phyloP scores from a whole-genome alignment of 2,797 vertebrate genomes.

The Gastrophryne carolinensis region DNA sequence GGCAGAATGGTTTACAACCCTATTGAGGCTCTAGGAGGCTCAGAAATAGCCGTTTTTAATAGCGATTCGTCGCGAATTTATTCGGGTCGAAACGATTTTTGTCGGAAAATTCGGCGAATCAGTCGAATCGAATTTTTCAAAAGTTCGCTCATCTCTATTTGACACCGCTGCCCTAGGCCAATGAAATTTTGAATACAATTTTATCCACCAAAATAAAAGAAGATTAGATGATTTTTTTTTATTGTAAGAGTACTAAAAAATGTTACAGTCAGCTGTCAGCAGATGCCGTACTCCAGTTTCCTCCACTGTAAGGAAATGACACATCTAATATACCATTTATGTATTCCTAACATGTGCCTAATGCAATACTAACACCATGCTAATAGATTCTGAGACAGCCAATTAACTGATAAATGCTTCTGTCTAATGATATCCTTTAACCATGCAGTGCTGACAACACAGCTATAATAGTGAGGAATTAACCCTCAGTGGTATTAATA shows the following conservation, averaged over 20 bases:
- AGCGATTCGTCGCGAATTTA: no score
- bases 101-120: no score
- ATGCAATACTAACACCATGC: constrained; percentile 13
- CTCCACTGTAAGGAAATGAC: background rate
- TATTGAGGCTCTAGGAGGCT: no score
- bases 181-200: no score
- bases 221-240: no score
- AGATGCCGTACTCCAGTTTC: background rate
- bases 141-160: no score
- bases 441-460: background rate
- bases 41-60: no score
- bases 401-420: constrained; percentile 5
- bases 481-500: constrained; percentile 11
- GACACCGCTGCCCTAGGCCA: no score
- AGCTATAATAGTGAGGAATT: constrained; percentile 9
- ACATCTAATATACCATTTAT: background rate
- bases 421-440: constrained; percentile 21
- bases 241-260: background rate
- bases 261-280: background rate
- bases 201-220: no score
- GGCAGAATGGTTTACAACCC: no score
- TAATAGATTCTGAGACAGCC: constrained; percentile 25
- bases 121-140: no score
- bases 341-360: constrained; percentile 13
- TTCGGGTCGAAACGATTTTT: no score